These are phyloP conservation scores for Phyllotis vaccarum DNA, from an alignment of 2,797 vertebrate genomes.

Conservation along the genomic window DNA sequence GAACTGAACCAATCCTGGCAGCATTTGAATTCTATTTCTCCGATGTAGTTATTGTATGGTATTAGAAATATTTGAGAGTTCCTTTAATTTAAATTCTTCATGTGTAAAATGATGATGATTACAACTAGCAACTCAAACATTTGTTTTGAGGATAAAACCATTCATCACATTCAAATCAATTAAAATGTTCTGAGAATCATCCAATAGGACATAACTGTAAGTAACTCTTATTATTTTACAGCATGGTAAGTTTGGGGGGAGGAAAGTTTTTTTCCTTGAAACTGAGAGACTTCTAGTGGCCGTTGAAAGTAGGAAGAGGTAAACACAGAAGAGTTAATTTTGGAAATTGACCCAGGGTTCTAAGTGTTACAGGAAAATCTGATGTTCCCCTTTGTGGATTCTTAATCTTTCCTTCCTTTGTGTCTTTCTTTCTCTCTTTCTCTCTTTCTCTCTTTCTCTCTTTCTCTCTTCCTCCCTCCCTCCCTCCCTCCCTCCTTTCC, in stretches of 20 bases:
- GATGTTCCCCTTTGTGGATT: not conserved
- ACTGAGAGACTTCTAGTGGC: not conserved
- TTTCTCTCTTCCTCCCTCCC: not conserved
- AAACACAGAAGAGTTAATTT: not conserved
- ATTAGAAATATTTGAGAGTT: not conserved
- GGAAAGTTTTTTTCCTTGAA: not conserved
- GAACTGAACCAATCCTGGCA: not conserved
- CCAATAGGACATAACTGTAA: constrained; percentile 14
- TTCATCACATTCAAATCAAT: constrained; percentile 55
- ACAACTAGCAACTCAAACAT: not conserved
- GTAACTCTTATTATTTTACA: constrained; percentile 17
- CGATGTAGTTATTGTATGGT: not conserved
- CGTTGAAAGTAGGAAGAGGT: constrained; percentile 55
- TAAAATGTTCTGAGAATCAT: not conserved
- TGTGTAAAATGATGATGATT: constrained; percentile 29
- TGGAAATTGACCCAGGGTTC: not conserved
- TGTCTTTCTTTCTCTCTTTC: too few relatives aligned
- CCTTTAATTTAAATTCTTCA: not conserved
- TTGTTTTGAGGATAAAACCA: constrained; percentile 54
- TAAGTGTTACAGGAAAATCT: not conserved
- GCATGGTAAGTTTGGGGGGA: not conserved
- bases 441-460: too few relatives aligned
- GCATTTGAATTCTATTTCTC: constrained; percentile 18
- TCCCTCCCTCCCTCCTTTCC: not conserved
- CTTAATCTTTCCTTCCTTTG: not conserved